Conservation (phyloP, 2,797 vertebrate species). For the Peromyscus eremicus region DNA sequence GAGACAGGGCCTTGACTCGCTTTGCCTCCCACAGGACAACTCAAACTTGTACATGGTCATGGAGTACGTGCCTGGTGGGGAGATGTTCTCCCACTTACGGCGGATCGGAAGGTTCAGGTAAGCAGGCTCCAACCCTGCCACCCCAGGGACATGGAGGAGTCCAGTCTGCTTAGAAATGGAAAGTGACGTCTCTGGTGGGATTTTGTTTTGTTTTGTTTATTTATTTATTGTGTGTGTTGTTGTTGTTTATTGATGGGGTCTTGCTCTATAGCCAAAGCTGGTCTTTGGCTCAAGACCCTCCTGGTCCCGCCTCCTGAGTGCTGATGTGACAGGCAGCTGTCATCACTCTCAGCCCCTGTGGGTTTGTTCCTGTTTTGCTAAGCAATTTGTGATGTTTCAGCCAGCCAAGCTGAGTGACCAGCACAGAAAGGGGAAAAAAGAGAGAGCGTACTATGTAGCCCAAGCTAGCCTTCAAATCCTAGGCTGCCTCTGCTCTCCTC, state of each 20-base stretch:
- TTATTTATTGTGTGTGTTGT: neutral
- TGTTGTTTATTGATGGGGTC: neutral
- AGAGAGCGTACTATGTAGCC: neutral
- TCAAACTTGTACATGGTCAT: conserved; percentile 97
- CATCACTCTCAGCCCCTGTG: neutral
- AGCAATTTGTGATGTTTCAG: neutral
- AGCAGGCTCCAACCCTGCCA: neutral
- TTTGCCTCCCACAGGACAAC: conserved; percentile 89
- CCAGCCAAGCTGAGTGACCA: neutral
- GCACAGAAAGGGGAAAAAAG: neutral
- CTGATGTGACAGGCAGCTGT: neutral
- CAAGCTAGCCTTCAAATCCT: neutral
- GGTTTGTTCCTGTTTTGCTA: neutral
- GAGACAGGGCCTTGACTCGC: neutral
- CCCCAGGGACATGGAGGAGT: neutral
- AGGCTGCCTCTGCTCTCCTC: neutral
- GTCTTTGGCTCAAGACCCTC: neutral
- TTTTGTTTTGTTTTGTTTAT: neutral
- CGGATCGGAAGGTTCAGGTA: conserved; percentile 94
- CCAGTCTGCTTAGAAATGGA: neutral
- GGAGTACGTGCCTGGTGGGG: conserved; percentile 96
- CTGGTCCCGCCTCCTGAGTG: neutral
- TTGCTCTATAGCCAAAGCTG: neutral
- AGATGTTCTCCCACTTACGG: conserved; percentile 97
- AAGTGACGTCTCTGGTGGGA: neutral